A percentile compares a stretch with the other conserved stretches of the same genome.
phyloP scores from a whole-genome alignment of 2,888 invertebrate species.

The Apantesis nais region DNA sequence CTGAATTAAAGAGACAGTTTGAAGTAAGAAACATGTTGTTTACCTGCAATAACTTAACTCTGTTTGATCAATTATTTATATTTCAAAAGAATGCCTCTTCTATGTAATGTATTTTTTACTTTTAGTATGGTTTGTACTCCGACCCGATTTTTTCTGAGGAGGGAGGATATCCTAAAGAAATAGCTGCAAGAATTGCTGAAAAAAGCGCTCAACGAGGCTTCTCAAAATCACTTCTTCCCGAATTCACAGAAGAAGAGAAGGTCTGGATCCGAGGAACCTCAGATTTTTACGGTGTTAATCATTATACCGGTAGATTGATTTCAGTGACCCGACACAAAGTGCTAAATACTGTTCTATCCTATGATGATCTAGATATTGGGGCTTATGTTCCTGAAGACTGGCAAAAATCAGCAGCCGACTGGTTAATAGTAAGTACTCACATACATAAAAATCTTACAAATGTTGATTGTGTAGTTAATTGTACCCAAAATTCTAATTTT shows the following conservation, averaged over 20 bases:
- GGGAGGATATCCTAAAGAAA: constrained; percentile 83
- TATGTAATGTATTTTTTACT: background rate
- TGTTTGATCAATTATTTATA: background rate
- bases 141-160: constrained; percentile 79
- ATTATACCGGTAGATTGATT: constrained; percentile 83
- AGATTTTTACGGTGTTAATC: constrained; percentile 86
- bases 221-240: constrained; percentile 69
- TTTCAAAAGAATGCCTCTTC: background rate
- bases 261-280: constrained; percentile 57
- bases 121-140: constrained; percentile 75
- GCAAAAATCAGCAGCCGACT: constrained; percentile 56
- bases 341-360: constrained; percentile 51
- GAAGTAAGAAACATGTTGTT: constrained; percentile 20
- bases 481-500: background rate
- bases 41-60: background rate
- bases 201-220: constrained; percentile 76
- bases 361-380: constrained; percentile 56
- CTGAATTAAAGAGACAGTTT: constrained; percentile 53
- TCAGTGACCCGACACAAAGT: constrained; percentile 51
- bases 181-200: constrained; percentile 71
- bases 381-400: constrained; percentile 52
- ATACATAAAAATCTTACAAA: background rate
- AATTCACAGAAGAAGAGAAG: constrained; percentile 69
- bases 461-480: background rate
- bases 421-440: constrained; percentile 60